A percentile compares a stretch with the other conserved stretches of the same genome.
These are phyloP conservation scores for Hybos culiciformis DNA, from an alignment of 2,888 invertebrate species.

Conservation along the genomic window DNA sequence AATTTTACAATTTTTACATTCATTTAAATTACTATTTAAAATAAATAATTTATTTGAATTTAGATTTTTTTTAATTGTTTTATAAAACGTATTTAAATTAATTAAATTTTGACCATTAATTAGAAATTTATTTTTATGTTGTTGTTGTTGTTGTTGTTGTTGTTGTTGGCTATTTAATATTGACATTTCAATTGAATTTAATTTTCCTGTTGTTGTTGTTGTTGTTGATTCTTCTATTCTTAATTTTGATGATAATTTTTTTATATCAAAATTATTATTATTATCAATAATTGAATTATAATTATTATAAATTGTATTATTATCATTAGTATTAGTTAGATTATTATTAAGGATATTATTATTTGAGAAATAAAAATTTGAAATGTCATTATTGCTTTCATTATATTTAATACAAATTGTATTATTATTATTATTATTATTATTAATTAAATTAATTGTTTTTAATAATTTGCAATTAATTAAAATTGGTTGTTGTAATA, in stretches of 20 bases:
- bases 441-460: no score
- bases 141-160: slow-evolving; percentile 1
- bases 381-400: neutral
- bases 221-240: slow-evolving; percentile 6
- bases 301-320: neutral
- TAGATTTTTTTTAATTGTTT: no score
- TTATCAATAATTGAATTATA: neutral
- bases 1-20: slow-evolving; percentile 7
- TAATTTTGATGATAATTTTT: slow-evolving; percentile 6
- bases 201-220: slow-evolving; percentile 9
- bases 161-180: slow-evolving; percentile 7
- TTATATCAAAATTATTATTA: slow-evolving; percentile 5
- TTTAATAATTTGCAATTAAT: slow-evolving; percentile 28
- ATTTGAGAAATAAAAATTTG: neutral
- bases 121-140: no score
- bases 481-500: slow-evolving; percentile 29
- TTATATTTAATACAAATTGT: neutral
- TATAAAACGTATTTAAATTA: no score
- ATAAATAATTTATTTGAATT: no score
- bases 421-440: slow-evolving; percentile 1
- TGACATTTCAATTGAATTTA: slow-evolving; percentile 7
- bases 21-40: slow-evolving; percentile 6
- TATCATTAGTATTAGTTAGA: neutral
- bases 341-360: neutral
- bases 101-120: no score